phyloP scores from a whole-genome alignment of 2,797 vertebrate genomes.

The Parauchenoglanis ngamensis region DNA sequence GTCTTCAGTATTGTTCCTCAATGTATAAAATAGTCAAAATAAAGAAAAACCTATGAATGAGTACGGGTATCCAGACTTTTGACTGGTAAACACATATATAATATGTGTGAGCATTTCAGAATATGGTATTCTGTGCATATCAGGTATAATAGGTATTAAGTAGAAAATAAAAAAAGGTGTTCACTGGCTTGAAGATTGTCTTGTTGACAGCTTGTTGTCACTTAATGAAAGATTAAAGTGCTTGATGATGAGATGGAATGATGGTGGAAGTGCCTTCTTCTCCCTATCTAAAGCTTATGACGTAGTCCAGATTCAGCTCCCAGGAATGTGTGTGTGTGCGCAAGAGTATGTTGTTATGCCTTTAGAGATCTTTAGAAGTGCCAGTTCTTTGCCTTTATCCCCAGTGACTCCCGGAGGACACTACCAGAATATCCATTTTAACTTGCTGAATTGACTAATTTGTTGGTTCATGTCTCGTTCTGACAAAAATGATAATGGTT shows the following conservation, averaged over 20 bases:
- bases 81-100: neutral
- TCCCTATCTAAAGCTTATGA: constrained; percentile 64
- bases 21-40: too few relatives aligned
- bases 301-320: constrained; percentile 74
- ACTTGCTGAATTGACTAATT: neutral
- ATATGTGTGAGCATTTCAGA: neutral
- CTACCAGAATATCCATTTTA: constrained; percentile 38
- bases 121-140: too few relatives aligned
- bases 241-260: constrained; percentile 46
- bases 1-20: too few relatives aligned
- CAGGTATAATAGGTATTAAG: neutral
- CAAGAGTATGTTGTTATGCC: constrained; percentile 64
- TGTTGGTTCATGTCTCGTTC: constrained; percentile 17
- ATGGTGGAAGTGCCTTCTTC: constrained; percentile 47
- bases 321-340: constrained; percentile 69
- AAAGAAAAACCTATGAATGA: too few relatives aligned
- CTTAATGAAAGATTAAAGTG: constrained; percentile 45
- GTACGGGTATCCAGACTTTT: too few relatives aligned
- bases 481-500: neutral
- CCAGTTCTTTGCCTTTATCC: constrained; percentile 36
- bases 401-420: constrained; percentile 45
- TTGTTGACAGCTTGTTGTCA: constrained; percentile 19
- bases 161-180: neutral
- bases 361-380: constrained; percentile 24
- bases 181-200: constrained; percentile 31